Base-by-base conservation (phyloP, 2,113 vertebrate genomes). In the Cyprinus carpio region DNA sequence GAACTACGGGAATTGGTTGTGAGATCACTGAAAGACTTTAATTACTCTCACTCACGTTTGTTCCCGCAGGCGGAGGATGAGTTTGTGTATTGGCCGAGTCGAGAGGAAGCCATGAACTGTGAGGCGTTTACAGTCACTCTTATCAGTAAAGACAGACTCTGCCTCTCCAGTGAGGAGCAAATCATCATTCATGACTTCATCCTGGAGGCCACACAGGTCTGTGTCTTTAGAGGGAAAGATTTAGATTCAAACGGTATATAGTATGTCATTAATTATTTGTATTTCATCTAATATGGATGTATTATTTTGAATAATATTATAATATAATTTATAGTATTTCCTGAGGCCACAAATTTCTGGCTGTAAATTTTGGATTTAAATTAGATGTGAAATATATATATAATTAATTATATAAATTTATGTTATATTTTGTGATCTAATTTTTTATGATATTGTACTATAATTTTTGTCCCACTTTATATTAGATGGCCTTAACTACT, bases 161-260 rank as follows among this genome's bases (percentile, higher is more conserved):
- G 97, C 93, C 96, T 99, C 94, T 96, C 96, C 90, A 98, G 95
- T 0, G 96, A 98, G 93, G 97, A 99, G 89, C 97, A 98, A 91
- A 96, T 99, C 88, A 96, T 96, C 94, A 97, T 99, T 93, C 97
- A 98, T 85, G 96, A 98, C 93, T 98, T 99, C 87, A 98, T 98
- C 92, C 95, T 98, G 84, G 97, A 99, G 92, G 97, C 97, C 83
- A 99, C 97, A 86, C 97, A 99, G 96, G 96, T 98, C 3, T 43
- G 40, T 80, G 20, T 67, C 51, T 71, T 11, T 81, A 69, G 56
- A 43, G 56, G 43, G 71, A 60, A 18, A 23, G 29, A 77, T 58
- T 25, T 60, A 43, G 20, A 25, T 75, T 83, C 74, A n/a, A 43
- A 64, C 65, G 15, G 46, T 20, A 4, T 69, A 31, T 6, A 67